Conservation (phyloP, 2,113 vertebrate genomes). For the Ardeotis arabs region DNA sequence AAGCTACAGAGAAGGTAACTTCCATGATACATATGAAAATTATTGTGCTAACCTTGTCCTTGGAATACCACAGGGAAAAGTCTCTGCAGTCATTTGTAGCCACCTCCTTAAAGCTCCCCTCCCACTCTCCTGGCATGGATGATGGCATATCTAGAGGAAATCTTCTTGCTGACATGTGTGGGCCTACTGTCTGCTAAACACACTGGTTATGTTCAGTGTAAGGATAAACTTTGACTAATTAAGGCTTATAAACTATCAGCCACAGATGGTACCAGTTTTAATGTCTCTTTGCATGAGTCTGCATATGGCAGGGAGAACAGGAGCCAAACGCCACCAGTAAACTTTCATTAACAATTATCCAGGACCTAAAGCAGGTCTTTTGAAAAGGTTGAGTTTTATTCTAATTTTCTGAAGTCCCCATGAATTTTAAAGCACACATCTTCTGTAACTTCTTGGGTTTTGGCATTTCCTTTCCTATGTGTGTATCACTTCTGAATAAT, state of each 20-base stretch:
- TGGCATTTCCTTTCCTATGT: background rate
- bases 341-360: background rate
- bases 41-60: background rate
- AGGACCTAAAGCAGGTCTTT: background rate
- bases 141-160: conserved; percentile 34
- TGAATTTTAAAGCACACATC: background rate
- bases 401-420: background rate
- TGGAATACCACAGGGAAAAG: background rate
- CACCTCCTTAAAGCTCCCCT: background rate
- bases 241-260: conserved; percentile 62
- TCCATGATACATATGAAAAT: background rate
- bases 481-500: background rate
- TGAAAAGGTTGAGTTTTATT: background rate
- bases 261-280: conserved; percentile 54
- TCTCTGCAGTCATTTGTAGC: background rate
- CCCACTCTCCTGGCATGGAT: conserved; percentile 27
- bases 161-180: conserved; percentile 51
- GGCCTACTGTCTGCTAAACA: conserved; percentile 66
- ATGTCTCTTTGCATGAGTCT: conserved; percentile 36
- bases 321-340: conserved; percentile 29
- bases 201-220: conserved; percentile 50
- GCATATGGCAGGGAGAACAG: conserved; percentile 20
- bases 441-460: background rate
- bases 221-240: conserved; percentile 73
- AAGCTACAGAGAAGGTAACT: background rate